Evolutionary conservation across 2,113 vertebrate genomes (phyloP).

Genomic region (Catharus fuscescens): DNA sequence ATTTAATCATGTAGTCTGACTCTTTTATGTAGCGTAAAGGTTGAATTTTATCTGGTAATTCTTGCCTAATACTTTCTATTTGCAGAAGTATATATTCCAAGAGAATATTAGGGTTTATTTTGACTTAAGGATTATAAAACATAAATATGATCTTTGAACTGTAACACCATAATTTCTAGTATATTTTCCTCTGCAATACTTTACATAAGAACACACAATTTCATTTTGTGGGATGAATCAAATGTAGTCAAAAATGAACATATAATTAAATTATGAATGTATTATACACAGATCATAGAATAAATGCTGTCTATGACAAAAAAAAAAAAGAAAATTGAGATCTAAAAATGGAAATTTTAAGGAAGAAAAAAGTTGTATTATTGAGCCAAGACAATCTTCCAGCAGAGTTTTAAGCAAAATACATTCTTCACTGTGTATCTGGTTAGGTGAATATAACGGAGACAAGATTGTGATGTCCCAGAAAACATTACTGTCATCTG

Average conservation of each 20-base stretch:
- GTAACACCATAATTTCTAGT: neutral
- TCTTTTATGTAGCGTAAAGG: neutral
- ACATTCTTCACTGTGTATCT: neutral
- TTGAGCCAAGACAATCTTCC: neutral
- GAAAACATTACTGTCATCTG: neutral
- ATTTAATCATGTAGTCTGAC: neutral
- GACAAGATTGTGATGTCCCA: neutral
- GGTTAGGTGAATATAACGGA: neutral
- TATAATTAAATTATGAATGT: neutral
- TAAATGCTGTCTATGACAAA: neutral
- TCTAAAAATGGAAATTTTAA: neutral
- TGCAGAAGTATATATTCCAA: neutral
- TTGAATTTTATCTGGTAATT: neutral
- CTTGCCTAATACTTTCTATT: neutral
- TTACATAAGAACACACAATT: neutral
- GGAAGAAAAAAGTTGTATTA: neutral
- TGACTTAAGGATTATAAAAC: neutral
- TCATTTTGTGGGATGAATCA: neutral
- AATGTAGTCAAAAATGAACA: neutral
- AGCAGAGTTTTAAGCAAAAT: neutral
- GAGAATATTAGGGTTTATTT: rapidly evolving
- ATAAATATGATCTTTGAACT: neutral
- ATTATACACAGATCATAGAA: neutral
- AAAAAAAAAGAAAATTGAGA: neutral
- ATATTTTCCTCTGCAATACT: neutral